These are phyloP conservation scores for Solenodon paradoxus DNA, from an alignment of 2,113 vertebrate genomes.

Conservation along the genomic window DNA sequence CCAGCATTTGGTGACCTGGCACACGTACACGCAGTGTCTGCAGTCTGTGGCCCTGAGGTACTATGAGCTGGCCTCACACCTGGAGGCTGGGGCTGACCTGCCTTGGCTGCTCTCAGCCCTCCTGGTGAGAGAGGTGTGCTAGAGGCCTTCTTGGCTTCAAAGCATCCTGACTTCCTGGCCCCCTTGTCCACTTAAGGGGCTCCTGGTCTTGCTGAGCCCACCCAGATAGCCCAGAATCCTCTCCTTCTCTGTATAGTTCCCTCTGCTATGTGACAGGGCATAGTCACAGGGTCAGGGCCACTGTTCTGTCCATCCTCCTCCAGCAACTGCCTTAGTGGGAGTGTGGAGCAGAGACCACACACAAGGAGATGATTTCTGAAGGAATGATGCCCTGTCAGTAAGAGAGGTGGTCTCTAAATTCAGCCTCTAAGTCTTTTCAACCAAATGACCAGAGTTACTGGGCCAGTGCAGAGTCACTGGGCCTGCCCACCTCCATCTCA, in stretches of 20 bases:
- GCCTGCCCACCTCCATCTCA: background rate
- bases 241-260: background rate
- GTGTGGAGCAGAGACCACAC: background rate
- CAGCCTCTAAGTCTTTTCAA: background rate
- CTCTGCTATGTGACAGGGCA: fast-evolving
- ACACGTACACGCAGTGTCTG: no score
- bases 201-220: background rate
- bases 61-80: background rate
- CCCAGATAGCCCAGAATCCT: fast-evolving
- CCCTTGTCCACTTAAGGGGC: no score
- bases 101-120: no score
- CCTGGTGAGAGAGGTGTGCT: no score
- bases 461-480: background rate
- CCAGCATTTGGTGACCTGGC: background rate
- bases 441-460: fast-evolving
- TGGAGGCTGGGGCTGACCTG: background rate
- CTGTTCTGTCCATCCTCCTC: background rate
- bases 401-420: fast-evolving
- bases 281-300: fast-evolving
- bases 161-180: background rate
- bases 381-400: background rate
- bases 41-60: background rate
- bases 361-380: background rate
- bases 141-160: no score
- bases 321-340: background rate